These are phyloP conservation scores for Anticlea derivata DNA, from an alignment of 2,888 invertebrate species.

Conservation along the genomic window DNA sequence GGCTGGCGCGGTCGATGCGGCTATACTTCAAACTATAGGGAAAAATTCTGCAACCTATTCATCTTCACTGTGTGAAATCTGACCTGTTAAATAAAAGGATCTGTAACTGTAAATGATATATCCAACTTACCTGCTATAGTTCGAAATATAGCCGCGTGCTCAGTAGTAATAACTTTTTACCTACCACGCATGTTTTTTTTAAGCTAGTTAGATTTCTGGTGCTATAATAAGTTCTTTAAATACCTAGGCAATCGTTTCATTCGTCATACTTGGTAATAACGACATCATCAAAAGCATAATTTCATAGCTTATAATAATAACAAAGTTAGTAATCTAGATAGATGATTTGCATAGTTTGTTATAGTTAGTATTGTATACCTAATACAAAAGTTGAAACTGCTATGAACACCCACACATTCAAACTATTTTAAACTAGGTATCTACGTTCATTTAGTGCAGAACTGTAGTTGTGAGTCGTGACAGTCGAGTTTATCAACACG, in stretches of 20 bases:
- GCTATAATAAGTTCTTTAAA: not conserved
- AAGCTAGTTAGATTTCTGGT: not conserved
- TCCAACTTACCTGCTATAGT: not conserved
- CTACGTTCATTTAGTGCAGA: slow-evolving; percentile 33
- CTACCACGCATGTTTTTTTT: too few species aligned
- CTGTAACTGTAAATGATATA: slow-evolving; percentile 2
- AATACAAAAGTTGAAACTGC: slow-evolving; percentile 11
- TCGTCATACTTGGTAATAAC: not conserved
- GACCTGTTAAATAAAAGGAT: not conserved
- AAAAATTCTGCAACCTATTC: slow-evolving; percentile 15
- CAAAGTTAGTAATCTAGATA: slow-evolving; percentile 3
- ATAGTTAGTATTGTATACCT: slow-evolving; percentile 1
- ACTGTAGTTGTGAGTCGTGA: slow-evolving; percentile 39
- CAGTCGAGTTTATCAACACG: slow-evolving; percentile 51
- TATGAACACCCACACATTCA: slow-evolving; percentile 14
- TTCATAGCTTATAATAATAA: not conserved
- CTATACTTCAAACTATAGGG: slow-evolving; percentile 13
- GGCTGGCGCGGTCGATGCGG: slow-evolving; percentile 4
- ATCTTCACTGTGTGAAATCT: slow-evolving; percentile 14
- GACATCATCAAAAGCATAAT: not conserved
- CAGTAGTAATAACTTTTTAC: not conserved
- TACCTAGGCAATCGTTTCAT: not conserved
- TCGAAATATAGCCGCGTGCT: not conserved
- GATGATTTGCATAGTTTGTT: slow-evolving; percentile 1
- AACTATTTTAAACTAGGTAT: slow-evolving; percentile 28